Conservation (phyloP, 2,888 invertebrate species). For the Andrena camellia region DNA sequence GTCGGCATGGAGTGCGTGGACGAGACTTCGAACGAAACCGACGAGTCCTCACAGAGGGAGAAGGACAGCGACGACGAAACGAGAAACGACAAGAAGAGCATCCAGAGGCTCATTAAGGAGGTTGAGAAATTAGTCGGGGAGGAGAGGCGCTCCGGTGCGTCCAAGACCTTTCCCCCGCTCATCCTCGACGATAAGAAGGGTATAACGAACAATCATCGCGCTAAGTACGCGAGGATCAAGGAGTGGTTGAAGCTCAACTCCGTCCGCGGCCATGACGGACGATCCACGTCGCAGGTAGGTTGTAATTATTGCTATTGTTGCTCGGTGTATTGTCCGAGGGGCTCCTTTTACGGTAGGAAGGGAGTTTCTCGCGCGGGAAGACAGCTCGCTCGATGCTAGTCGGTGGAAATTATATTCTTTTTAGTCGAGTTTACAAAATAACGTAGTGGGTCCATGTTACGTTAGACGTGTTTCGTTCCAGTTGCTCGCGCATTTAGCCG, state of each 20-base stretch:
- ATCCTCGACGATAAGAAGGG: slow-evolving; percentile 84
- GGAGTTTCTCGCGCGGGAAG: no score
- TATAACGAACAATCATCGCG: slow-evolving; percentile 84
- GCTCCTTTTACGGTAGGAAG: background rate
- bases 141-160: slow-evolving; percentile 82
- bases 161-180: slow-evolving; percentile 86
- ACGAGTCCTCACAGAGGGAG: slow-evolving; percentile 75
- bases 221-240: slow-evolving; percentile 89
- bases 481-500: no score
- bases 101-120: slow-evolving; percentile 91
- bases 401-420: background rate
- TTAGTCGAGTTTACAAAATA: no score
- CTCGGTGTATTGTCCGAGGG: background rate
- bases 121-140: slow-evolving; percentile 92
- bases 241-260: slow-evolving; percentile 89
- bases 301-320: slow-evolving; percentile 24
- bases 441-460: no score
- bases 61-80: slow-evolving; percentile 86
- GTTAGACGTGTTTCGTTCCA: no score
- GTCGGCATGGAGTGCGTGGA: slow-evolving; percentile 36
- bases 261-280: slow-evolving; percentile 76
- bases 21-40: slow-evolving; percentile 68
- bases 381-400: background rate
- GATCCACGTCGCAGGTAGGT: slow-evolving; percentile 78
- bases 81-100: slow-evolving; percentile 88